A percentile compares a stretch with the other conserved stretches of the same genome.
Evolutionary conservation across 2,113 vertebrate genomes (phyloP).

Genomic region (Bettongia penicillata): DNA sequence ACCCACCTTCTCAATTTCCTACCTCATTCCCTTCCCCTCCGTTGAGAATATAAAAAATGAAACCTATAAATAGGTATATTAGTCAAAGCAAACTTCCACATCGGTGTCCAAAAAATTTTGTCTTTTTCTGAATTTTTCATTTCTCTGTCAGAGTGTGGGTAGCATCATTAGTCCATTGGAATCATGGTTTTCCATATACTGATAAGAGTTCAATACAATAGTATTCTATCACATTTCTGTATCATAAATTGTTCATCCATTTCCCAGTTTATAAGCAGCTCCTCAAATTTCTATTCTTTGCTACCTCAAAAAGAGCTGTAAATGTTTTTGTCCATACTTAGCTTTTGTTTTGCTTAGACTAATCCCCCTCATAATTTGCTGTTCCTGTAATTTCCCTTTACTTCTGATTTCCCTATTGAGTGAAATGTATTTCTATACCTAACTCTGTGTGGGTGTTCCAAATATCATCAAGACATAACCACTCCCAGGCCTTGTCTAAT

Average conservation of each 20-base stretch:
- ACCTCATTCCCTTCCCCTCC: neutral
- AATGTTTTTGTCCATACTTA: neutral
- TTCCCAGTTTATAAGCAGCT: neutral
- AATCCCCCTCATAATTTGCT: neutral
- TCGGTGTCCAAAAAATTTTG: neutral
- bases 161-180: neutral
- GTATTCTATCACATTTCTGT: neutral
- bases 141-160: neutral
- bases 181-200: neutral
- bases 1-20: neutral
- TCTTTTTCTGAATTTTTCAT: neutral
- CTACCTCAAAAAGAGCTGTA: neutral
- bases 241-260: neutral
- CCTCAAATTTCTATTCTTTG: neutral
- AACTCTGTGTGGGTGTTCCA: neutral
- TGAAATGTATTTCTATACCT: too few species aligned
- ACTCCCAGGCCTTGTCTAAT: neutral
- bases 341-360: neutral
- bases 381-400: neutral
- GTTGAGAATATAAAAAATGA: neutral
- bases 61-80: neutral
- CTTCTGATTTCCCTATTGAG: too few species aligned
- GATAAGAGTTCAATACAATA: neutral
- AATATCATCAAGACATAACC: neutral
- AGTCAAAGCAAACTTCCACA: neutral